Evolutionary conservation across 30 jellyfish, hydroid and myxozoan genomes (phyloP), one percentile per base, ranked within the genome.

Genomic region (Aurelia sp.): DNA sequence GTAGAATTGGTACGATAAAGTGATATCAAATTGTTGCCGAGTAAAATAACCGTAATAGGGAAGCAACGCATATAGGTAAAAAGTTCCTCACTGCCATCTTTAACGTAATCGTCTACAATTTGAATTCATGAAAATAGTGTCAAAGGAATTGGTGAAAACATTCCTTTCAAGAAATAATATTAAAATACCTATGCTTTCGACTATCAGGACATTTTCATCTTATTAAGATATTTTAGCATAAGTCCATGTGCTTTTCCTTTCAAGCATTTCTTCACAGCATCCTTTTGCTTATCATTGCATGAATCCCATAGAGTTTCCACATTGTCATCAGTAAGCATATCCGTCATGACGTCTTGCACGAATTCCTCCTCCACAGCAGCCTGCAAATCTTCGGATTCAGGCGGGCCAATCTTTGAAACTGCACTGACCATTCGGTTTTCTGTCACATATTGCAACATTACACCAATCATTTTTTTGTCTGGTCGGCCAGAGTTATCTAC

Each of bases 401-500:
- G 96, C 13, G 71, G 90, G 52, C 97, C 97, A 53, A 68, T 40
- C 51, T 90, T 90, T 16, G 96, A 81, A n/a, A 90, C 86, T 1
- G 97, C 97, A 73, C 88, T 90, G 10, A 71, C 75, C 82, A 90
- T 69, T 1, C 97, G 91, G 40, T 76, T 74, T 41, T 79, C 89
- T 11, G 96, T 90, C 33, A 90, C 74, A 44, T 65, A 67, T 11
- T 51, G 73, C 17, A 87, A 61, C 90, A 87, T 76, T 12, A 69
- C 41, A 27, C 86, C 91, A 55, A 87, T 61, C 52, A 87, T 22
- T 3, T 64, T 59, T 70, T 87, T 87, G 70, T 72, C 87, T 66
- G 91, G 96, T 16, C 86, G 74, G 22, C 17, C 30, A 11, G 89
- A 62, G 62, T 61, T 60, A 66, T 86, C 96, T 22, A 74, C 88